Conservation (phyloP, 2,113 vertebrate species). For the human (Homo sapiens) region GRCh38 chr11:45432501-45433000, state of each 20-base stretch:
- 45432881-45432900: not conserved
- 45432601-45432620: not conserved
- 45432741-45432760: not conserved
- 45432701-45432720: not conserved
- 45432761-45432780: not conserved
- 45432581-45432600: not conserved
- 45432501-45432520: not conserved
- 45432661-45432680: constrained; percentile 63
- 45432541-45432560: not conserved
- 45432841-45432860: not conserved
- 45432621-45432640: constrained; percentile 35
- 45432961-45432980: not conserved
- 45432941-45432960: not conserved
- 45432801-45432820: not conserved
- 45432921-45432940: not conserved
- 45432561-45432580: not conserved
- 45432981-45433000: not conserved
- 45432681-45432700: constrained; percentile 65
- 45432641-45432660: constrained; percentile 10
- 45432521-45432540: constrained; percentile 50
- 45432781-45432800: not conserved
- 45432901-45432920: not conserved
- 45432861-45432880: not conserved
- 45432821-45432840: not conserved
- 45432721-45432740: constrained; percentile 73